Evolutionary conservation across 2,888 invertebrate genomes (phyloP).

Genomic region (Ellobium chinense): DNA sequence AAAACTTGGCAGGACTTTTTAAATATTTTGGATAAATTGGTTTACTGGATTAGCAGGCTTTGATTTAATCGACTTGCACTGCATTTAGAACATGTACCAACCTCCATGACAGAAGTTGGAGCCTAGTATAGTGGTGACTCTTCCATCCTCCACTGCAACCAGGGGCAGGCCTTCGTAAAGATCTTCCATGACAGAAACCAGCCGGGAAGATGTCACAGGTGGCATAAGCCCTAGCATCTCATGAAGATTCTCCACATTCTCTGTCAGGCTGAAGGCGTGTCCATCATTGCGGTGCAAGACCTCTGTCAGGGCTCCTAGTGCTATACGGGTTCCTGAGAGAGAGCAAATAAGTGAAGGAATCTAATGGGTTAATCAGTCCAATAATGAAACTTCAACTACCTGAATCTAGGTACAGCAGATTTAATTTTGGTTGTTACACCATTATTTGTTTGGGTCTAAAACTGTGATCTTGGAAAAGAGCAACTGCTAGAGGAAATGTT

Average conservation of each 20-base stretch:
- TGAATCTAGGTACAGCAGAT: too few relatives aligned
- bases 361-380: too few relatives aligned
- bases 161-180: slow-evolving; percentile 52
- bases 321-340: slow-evolving; percentile 26
- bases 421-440: too few relatives aligned
- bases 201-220: slow-evolving; percentile 8
- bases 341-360: neutral
- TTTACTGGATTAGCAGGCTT: too few relatives aligned
- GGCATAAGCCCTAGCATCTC: slow-evolving; percentile 35
- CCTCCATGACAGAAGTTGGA: slow-evolving; percentile 45
- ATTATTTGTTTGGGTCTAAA: too few relatives aligned
- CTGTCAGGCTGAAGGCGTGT: slow-evolving; percentile 48
- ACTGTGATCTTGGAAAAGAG: too few relatives aligned
- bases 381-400: too few relatives aligned
- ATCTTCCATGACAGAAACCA: slow-evolving; percentile 39
- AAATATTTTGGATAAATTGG: too few relatives aligned
- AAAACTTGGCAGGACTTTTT: too few relatives aligned
- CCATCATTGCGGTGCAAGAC: slow-evolving; percentile 48
- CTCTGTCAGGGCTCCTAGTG: slow-evolving; percentile 33
- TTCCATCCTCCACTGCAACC: slow-evolving; percentile 48
- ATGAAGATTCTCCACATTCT: slow-evolving; percentile 49
- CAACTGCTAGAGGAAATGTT: too few relatives aligned
- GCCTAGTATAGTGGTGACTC: slow-evolving; percentile 40
- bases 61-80: too few relatives aligned
- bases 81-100: too few relatives aligned